Conservation (phyloP, 1,140 invertebrate species). For the Tetragonula clypearis region DNA sequence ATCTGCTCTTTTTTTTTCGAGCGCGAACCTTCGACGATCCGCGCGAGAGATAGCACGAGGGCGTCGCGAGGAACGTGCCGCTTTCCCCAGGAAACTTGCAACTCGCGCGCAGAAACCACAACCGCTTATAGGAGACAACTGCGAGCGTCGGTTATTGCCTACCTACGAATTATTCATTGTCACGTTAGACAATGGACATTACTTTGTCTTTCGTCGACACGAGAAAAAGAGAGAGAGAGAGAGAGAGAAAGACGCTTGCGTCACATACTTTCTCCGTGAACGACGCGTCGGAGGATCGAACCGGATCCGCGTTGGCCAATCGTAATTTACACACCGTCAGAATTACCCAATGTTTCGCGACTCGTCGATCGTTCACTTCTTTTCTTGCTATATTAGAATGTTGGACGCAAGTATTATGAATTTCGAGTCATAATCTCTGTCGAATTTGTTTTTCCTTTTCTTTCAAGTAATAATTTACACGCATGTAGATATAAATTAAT, state of each 20-base stretch:
- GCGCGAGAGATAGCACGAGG: constrained; percentile 9
- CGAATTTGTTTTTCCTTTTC: no score
- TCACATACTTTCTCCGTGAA: constrained; percentile 67
- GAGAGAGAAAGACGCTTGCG: constrained; percentile 48
- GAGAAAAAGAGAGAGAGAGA: constrained; percentile 3
- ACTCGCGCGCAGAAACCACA: not conserved
- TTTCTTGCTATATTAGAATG: not conserved
- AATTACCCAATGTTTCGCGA: constrained; percentile 50
- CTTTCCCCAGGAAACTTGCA: constrained; percentile 54
- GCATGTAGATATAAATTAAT: not conserved
- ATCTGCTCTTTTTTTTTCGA: constrained; percentile 19
- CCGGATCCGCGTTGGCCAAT: constrained; percentile 68
- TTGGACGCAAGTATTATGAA: no score
- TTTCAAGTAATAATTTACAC: no score
- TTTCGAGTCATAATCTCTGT: no score
- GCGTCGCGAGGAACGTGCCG: constrained; percentile 31
- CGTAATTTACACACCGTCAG: constrained; percentile 73
- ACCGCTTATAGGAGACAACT: constrained; percentile 7
- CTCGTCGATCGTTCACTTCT: not conserved
- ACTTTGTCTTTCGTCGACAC: constrained; percentile 58
- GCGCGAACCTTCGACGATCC: constrained; percentile 19
- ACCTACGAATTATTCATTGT: constrained; percentile 65
- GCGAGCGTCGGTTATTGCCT: constrained; percentile 50
- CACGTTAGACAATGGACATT: constrained; percentile 66
- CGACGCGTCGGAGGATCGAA: constrained; percentile 54